These are phyloP conservation scores for Aurelia sp. DNA, from an alignment of 30 jellyfish, hydroid and myxozoan genomes.

Conservation along the genomic window DNA sequence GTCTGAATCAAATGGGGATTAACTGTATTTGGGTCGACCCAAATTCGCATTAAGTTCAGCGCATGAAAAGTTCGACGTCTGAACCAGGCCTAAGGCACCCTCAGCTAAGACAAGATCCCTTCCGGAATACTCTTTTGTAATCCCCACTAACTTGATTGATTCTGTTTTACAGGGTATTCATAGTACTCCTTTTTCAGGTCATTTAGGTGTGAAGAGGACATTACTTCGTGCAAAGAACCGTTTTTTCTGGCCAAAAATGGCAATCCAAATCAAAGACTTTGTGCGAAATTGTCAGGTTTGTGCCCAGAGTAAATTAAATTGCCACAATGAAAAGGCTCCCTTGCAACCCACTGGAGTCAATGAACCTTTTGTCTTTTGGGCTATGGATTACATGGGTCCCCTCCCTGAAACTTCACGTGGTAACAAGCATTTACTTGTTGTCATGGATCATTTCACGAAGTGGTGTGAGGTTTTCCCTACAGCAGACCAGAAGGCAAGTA, in stretches of 20 bases:
- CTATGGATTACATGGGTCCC: slow-evolving; percentile 69
- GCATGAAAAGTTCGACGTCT: too few relatives aligned
- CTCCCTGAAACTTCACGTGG: slow-evolving; percentile 63
- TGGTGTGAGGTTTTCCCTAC: slow-evolving; percentile 36
- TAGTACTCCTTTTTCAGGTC: slow-evolving; percentile 48
- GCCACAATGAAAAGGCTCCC: slow-evolving; percentile 41
- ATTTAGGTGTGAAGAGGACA: slow-evolving; percentile 46
- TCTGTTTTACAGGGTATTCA: slow-evolving; percentile 54
- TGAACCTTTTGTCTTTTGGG: slow-evolving; percentile 61
- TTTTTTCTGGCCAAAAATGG: slow-evolving; percentile 63
- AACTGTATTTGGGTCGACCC: too few relatives aligned
- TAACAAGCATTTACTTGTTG: slow-evolving; percentile 63
- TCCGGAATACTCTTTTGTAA: slow-evolving; percentile 38
- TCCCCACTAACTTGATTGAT: slow-evolving; percentile 10
- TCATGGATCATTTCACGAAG: slow-evolving; percentile 67
- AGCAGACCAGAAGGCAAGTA: slow-evolving; percentile 44
- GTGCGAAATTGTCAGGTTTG: slow-evolving; percentile 44
- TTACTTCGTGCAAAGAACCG: slow-evolving; percentile 19
- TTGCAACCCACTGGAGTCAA: slow-evolving; percentile 36
- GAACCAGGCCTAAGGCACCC: neutral
- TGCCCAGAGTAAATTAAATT: slow-evolving; percentile 12
- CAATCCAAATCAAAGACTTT: slow-evolving; percentile 1
- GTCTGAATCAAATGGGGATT: too few relatives aligned
- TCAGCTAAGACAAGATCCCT: neutral
- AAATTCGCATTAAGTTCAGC: too few relatives aligned